Base-by-base conservation (phyloP, 37 sponge, comb jelly and placozoan species). In the Hormiphora californensis region DNA sequence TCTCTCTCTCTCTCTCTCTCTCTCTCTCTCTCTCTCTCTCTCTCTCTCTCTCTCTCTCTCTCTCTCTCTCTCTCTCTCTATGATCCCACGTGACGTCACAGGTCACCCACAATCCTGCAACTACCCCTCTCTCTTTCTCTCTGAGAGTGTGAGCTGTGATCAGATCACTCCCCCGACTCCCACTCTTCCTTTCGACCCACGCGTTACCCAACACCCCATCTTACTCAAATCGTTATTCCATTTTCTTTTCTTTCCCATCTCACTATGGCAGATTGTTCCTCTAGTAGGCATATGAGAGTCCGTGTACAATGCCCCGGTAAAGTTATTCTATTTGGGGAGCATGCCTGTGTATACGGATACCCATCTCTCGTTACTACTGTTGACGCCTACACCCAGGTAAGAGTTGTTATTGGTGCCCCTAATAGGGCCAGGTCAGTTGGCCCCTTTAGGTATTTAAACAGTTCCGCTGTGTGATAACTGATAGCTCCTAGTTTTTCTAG, bases 301-400 rank as follows among this genome's bases (percentile, higher is more conserved):
- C 40, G 43, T n/a, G 81, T 73, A 30, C 41, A 46, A 73, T 73
- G 81, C 27, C 81, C 81, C 4, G 81, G 81, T 43, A 73, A 73
- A 73, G 81, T 73, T 22, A 73, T 73, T 43, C 44, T 73, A 28
- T 73, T 73, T 33, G 81, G 81, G 1, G 81, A 73, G 46, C 81
- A 73, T 36, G 81, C 81, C 12, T 43, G 81, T 73, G 81, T 73
- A 22, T 73, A 73, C 46, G 81, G 81, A 9, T 11, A 73, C 27
- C 81, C 81, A 22, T 73, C 81, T 21, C 81, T 73, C 9, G 81
- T 73, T 17, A 73, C 81, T 3, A 73, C 81, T 39, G 46, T 73
- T 25, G 40, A 43, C 27, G 81, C 81, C 27, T 73, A 73, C 44
- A 73, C 81, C 35, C 81, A 73, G 81, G 81, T 73, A 28, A 57